Percentiles rank a stretch among this genome's conserved stretches.
phyloP scores from a whole-genome alignment of 64 coral and sea anemone genomes.

The Pocillopora verrucosa region DNA sequence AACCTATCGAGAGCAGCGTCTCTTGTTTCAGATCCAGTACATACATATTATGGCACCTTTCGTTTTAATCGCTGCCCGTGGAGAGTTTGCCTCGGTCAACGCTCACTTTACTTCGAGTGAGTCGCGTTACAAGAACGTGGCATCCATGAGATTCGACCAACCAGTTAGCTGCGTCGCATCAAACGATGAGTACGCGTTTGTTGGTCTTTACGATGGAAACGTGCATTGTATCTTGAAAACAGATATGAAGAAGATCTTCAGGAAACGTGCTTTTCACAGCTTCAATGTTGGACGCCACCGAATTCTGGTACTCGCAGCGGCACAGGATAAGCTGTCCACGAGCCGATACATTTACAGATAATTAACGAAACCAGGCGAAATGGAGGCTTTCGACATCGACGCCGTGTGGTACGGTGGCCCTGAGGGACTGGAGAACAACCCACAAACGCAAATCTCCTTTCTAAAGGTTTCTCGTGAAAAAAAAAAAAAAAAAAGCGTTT shows the following conservation, averaged over 20 bases:
- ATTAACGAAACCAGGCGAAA: too few species aligned
- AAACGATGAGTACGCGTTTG: too few species aligned
- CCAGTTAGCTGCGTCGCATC: too few species aligned
- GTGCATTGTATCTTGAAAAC: too few species aligned
- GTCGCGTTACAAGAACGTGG: slow-evolving; percentile 41
- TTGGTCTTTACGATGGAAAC: too few species aligned
- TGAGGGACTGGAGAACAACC: too few species aligned
- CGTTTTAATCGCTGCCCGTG: slow-evolving; percentile 76
- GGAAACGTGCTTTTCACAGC: too few species aligned
- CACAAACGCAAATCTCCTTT: slow-evolving; percentile 64
- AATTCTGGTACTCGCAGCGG: slow-evolving; percentile 61
- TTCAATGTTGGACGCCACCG: slow-evolving; percentile 68
- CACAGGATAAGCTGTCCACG: slow-evolving; percentile 63
- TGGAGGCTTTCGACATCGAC: slow-evolving; percentile 84
- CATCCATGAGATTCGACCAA: slow-evolving; percentile 43
- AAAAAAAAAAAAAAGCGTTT: slow-evolving; percentile 36
- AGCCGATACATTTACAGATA: slow-evolving; percentile 82
- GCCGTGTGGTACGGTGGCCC: slow-evolving; percentile 85
- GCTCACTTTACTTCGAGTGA: slow-evolving; percentile 23
- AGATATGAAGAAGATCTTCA: too few species aligned
- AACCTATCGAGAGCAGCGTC: too few species aligned
- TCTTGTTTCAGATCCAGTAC: too few species aligned
- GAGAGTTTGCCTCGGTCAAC: slow-evolving; percentile 27
- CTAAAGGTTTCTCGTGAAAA: slow-evolving; percentile 52
- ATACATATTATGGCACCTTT: too few species aligned